These are phyloP conservation scores for Chlorocebus sabaeus DNA, from an alignment of 2,113 vertebrate genomes.

Conservation along the genomic window DNA sequence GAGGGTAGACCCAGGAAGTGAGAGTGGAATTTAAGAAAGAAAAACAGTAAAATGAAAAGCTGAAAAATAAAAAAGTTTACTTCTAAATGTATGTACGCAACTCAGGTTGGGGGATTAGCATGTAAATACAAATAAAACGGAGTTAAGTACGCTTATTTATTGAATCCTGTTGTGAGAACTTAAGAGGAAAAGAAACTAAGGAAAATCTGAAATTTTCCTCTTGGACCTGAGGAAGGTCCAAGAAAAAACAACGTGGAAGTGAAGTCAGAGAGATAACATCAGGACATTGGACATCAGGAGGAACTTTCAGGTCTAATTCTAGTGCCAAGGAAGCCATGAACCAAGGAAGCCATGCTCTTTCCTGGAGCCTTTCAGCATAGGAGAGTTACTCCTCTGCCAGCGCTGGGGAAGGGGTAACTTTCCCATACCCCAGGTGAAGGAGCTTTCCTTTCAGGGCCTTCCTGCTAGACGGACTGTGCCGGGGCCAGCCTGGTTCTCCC, in stretches of 20 bases:
- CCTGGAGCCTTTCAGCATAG: background rate
- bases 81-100: background rate
- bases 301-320: background rate
- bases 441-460: background rate
- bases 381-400: background rate
- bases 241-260: background rate
- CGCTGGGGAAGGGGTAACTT: accelerated
- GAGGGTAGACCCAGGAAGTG: background rate
- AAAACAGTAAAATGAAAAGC: background rate
- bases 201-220: background rate
- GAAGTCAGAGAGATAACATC: background rate
- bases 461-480: background rate
- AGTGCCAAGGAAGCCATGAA: background rate
- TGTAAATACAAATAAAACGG: background rate
- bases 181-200: background rate
- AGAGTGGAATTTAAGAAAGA: background rate
- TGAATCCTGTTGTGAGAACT: background rate
- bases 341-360: background rate
- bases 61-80: background rate
- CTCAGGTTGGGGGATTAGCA: background rate
- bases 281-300: background rate
- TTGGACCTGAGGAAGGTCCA: background rate
- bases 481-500: background rate
- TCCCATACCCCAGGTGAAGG: background rate
- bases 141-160: background rate